Evolutionary conservation across 2,888 invertebrate species (phyloP), one percentile per base, ranked within the genome.

Genomic region (Bursaphelenchus okinawaensis): DNA sequence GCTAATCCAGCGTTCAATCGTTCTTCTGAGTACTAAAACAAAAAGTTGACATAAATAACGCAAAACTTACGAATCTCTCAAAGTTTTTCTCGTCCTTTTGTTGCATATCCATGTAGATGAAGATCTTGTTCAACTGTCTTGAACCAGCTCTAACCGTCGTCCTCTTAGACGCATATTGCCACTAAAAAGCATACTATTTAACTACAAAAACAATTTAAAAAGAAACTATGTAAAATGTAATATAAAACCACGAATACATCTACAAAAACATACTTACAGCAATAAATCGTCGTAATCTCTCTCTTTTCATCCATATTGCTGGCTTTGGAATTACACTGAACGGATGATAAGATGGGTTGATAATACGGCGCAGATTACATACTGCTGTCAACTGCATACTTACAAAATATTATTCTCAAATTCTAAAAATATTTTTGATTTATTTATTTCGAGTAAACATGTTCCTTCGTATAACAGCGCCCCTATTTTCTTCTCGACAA

Each of bases 61-160:
- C 20, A 58, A 60, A 57, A 57, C 75, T 68, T 56, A 79, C 79
- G 52, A 57, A 54, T 62, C 55, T 52, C 62, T 79, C 78, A 19
- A 72, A 55, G 19, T 71, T 73, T 26, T 55, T 52, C 24, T 68
- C 75, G 65, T 81, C 81, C 58, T 68, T 20, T 31, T 79, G 63
- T 50, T 81, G 78, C 78, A 81, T 81, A 40, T 72, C 70, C 72
- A 78, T 67, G 63, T 81, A 80, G 52, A 72, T 63, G 62, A 79
- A 77, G 9, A 77, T 62, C 62, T 81, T 81, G 68, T 79, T 73
- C 60, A 73, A 70, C 63, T 75, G 75, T n/a, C 74, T 60, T 57
- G 67, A 68, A 8, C 74, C 78, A 51, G 70, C 71, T 63, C 73
- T 76, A 20, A 78, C 75, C 19, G 75, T 78, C 28, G 63, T 60